A percentile compares a stretch with the other conserved stretches of the same genome.
These are phyloP conservation scores for Trissolcus japonicus DNA, from an alignment of 2,888 invertebrate species.

Conservation along the genomic window DNA sequence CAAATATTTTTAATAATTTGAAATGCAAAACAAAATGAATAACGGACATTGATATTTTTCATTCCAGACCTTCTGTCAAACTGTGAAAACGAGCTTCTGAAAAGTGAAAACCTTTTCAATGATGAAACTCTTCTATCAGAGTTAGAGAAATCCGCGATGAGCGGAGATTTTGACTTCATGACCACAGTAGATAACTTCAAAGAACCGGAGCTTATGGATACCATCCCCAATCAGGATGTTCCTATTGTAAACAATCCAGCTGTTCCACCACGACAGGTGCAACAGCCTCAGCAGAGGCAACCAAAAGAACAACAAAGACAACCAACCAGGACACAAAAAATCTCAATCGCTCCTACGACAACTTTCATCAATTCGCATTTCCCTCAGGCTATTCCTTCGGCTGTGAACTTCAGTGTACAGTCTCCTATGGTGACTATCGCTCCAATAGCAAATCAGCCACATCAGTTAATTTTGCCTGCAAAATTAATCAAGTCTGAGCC, in stretches of 20 bases:
- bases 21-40: too few species aligned
- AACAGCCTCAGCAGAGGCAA: constrained; percentile 17
- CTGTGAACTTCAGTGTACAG: constrained; percentile 72
- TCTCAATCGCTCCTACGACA: constrained; percentile 65
- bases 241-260: constrained; percentile 49
- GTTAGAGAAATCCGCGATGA: constrained; percentile 77
- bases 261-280: constrained; percentile 11
- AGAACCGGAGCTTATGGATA: constrained; percentile 54
- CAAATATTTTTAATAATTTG: too few species aligned
- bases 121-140: constrained; percentile 78
- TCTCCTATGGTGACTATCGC: constrained; percentile 72
- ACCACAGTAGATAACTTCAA: constrained; percentile 66
- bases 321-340: constrained; percentile 54
- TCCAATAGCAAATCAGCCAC: constrained; percentile 67
- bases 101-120: constrained; percentile 77
- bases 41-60: background rate
- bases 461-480: constrained; percentile 71
- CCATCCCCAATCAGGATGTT: constrained; percentile 57
- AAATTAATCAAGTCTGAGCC: constrained; percentile 74
- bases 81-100: constrained; percentile 83
- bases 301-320: constrained; percentile 50
- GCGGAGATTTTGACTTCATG: constrained; percentile 77
- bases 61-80: constrained; percentile 82
- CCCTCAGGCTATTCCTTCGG: constrained; percentile 68
- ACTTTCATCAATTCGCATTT: constrained; percentile 69